Base-by-base conservation (phyloP, 2,797 vertebrate species). In the Takifugu ocellatus region DNA sequence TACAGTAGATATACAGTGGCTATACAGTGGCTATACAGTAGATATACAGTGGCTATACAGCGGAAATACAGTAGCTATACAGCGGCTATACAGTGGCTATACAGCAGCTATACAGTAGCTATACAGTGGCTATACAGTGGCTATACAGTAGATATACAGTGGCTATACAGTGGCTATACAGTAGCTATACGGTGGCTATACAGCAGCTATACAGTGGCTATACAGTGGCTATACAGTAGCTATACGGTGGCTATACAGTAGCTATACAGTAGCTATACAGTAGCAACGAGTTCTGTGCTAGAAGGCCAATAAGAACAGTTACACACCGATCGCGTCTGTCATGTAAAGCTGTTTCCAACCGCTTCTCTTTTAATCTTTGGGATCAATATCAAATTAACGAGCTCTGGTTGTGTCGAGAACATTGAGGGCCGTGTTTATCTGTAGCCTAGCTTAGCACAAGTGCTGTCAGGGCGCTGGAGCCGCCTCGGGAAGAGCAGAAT, bases 381-480 rank as follows among this genome's bases (percentile, higher is more conserved):
- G 46, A 58, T 61, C 33, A 2, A 59, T 55, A 12, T 50, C 1
- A 31, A 48, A 51, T 46, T 5, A 46, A 48, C 31, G 56, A 63
- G 44, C 51, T 33, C 0, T 25, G 14, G 43, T 6, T 2, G n/a
- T 25, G 33, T 61, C 33, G 31, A 26, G 21, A 26, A 54, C 43
- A 48, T n/a, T 14, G 45, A 46, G 45, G 31, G 7, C 31, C 3
- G 31, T 33, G 31, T 33, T 33, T 10, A 9, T 33, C 9, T 33
- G 31, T 10, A 46, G n/a, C 45, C 45, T 24, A 24, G 44, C n/a
- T 17, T 46, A 46, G 45, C 45, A 17, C 45, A 47, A 47, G 16
- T 33, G 5, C 43, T 44, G 6, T 16, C 16, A 14, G 11, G 68
- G 54, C 10, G 31, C 8, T 10, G 7, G 8, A 33, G 10, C 31